These are phyloP conservation scores for Hippoglossus hippoglossus DNA, from an alignment of 2,797 vertebrate genomes.

Conservation along the genomic window DNA sequence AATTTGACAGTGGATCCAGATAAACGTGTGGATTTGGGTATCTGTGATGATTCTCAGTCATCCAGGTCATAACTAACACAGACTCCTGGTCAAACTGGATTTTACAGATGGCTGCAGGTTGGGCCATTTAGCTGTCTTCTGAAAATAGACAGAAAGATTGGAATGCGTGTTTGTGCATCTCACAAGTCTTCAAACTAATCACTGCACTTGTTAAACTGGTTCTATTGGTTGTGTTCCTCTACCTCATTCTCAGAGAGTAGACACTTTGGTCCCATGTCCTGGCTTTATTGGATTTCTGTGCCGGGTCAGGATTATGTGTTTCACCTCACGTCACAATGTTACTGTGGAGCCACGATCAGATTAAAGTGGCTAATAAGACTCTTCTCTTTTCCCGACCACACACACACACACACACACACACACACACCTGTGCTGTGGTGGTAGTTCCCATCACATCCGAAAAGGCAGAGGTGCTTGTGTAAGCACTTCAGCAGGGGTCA, in stretches of 20 bases:
- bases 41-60: too few relatives aligned
- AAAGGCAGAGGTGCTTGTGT: constrained; percentile 73
- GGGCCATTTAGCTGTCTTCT: too few relatives aligned
- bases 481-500: constrained; percentile 72
- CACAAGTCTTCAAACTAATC: too few relatives aligned
- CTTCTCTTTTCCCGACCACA: neutral
- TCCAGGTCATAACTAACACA: too few relatives aligned
- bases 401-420: neutral
- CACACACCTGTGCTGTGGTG: neutral
- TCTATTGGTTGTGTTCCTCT: too few relatives aligned
- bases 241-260: neutral
- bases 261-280: neutral
- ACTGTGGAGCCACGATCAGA: constrained; percentile 13
- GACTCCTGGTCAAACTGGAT: too few relatives aligned
- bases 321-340: constrained; percentile 25
- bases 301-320: constrained; percentile 22
- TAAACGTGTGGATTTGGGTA: too few relatives aligned
- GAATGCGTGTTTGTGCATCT: too few relatives aligned
- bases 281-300: constrained; percentile 17
- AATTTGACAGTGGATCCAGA: too few relatives aligned
- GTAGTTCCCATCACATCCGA: constrained; percentile 47
- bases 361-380: constrained; percentile 44
- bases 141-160: too few relatives aligned
- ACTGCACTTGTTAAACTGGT: too few relatives aligned
- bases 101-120: too few relatives aligned